Base-by-base conservation (phyloP, 2,113 vertebrate species). In the Neodontobutis hainanensis region DNA sequence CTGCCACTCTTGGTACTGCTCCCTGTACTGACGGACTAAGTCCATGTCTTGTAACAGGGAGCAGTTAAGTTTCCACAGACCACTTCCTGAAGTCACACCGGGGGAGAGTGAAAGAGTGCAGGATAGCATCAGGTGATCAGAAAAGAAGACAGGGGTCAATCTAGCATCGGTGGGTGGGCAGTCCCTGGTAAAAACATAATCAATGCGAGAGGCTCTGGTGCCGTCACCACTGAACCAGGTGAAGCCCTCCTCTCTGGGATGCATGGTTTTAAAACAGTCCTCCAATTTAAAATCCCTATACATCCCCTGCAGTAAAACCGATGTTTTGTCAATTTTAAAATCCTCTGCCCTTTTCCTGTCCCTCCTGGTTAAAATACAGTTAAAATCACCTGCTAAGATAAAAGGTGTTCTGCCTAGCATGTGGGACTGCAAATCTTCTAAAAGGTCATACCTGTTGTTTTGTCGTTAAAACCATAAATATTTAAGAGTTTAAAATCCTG, bases 1-100 rank as follows among this genome's bases (percentile, higher is more conserved):
- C 49, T 51, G 49, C 49, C 49, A 51, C 15, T 51, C 19, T 27
- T 27, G 19, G 19, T 27, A 27, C 1, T 27, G 19, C 19, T 27
- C 19, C 19, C 19, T 27, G 49, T 51, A 51, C 32, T 51, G 15
- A 15, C 49, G 16, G 32, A 51, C 12, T 3, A 51, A 4, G 6
- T 51, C 49, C 4, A 9, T 19, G 32, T 51, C 49, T 51, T 51
- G 15, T 51, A 51, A 51, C 15, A 65, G n/a, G 48, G 61, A 65
- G 48, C 61, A 65, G 61, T 65, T 65, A 34, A 68, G 65, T n/a
- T n/a, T n/a, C n/a, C n/a, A n/a, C 55, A 68, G 53, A 68, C 19
- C 19, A 27, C 19, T 27, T 27, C 19, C 19, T 27, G 19, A 27
- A 27, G 19, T 27, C 19, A 27, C 42, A 55, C 3, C 15, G n/a